Percentiles rank a stretch among this genome's conserved stretches.
phyloP scores from a whole-genome alignment of 2,113 vertebrate genomes.

The Orcinus orca region DNA sequence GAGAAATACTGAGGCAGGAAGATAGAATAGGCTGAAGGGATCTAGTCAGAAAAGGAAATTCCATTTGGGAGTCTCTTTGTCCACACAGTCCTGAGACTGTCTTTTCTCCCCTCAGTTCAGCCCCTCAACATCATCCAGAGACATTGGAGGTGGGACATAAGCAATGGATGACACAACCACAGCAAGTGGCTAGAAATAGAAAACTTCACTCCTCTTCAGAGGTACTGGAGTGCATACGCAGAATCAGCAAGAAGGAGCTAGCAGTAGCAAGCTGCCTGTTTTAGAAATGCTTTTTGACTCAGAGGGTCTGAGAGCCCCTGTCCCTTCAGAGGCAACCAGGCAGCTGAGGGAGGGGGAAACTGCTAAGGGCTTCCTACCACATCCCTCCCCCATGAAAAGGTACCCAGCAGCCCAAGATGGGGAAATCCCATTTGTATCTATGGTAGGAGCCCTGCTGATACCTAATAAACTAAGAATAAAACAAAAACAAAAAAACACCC shows the following conservation, averaged over 20 bases:
- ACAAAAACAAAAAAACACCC: neutral
- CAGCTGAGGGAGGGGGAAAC: rapidly evolving
- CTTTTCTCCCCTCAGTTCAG: rapidly evolving
- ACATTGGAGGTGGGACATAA: neutral
- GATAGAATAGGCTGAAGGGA: neutral
- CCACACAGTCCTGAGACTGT: neutral
- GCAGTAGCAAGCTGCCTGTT: neutral
- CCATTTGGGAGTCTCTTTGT: neutral
- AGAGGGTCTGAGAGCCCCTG: neutral
- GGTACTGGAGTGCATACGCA: neutral
- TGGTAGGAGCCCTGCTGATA: rapidly evolving
- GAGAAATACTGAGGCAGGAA: neutral
- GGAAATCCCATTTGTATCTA: neutral
- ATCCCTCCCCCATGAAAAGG: no score
- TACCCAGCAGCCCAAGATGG: rapidly evolving
- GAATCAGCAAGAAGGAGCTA: neutral
- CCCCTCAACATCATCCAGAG: neutral
- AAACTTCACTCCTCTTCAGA: neutral
- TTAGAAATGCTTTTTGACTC: neutral
- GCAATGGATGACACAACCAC: neutral
- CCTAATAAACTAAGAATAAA: neutral
- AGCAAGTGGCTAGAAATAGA: neutral
- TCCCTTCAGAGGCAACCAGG: neutral
- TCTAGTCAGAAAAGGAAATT: neutral
- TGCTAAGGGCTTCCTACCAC: neutral